Conservation (phyloP, 2,888 invertebrate species). For the Keiferia lycopersicella region DNA sequence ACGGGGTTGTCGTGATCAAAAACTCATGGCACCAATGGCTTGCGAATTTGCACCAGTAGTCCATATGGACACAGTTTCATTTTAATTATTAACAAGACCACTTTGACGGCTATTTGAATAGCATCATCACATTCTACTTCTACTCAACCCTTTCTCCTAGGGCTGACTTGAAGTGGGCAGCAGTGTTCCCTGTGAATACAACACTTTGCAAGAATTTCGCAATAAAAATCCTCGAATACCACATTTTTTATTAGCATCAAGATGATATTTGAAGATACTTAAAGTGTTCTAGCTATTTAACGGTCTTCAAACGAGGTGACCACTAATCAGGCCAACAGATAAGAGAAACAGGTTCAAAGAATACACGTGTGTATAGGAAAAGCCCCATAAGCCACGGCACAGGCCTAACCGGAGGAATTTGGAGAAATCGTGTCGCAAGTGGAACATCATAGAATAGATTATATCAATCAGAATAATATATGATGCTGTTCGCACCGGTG, state of each 20-base stretch:
- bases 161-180: too few relatives aligned
- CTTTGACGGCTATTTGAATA: too few relatives aligned
- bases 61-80: too few relatives aligned
- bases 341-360: neutral
- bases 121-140: too few relatives aligned
- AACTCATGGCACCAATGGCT: too few relatives aligned
- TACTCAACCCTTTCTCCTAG: too few relatives aligned
- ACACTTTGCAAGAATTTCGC: too few relatives aligned
- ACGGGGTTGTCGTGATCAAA: too few relatives aligned
- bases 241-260: neutral
- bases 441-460: neutral
- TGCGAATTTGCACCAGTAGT: too few relatives aligned
- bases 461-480: neutral
- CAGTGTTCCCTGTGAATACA: too few relatives aligned
- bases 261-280: neutral
- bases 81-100: too few relatives aligned
- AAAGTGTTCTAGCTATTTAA: neutral
- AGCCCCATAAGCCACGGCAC: slow-evolving; percentile 47
- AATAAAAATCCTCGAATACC: neutral
- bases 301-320: neutral
- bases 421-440: slow-evolving; percentile 42
- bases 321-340: neutral
- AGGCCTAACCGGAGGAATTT: slow-evolving; percentile 52
- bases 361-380: slow-evolving; percentile 38
- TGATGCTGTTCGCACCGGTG: neutral